These are phyloP conservation scores for Tapera naevia DNA, from an alignment of 2,797 vertebrate species.

Conservation along the genomic window DNA sequence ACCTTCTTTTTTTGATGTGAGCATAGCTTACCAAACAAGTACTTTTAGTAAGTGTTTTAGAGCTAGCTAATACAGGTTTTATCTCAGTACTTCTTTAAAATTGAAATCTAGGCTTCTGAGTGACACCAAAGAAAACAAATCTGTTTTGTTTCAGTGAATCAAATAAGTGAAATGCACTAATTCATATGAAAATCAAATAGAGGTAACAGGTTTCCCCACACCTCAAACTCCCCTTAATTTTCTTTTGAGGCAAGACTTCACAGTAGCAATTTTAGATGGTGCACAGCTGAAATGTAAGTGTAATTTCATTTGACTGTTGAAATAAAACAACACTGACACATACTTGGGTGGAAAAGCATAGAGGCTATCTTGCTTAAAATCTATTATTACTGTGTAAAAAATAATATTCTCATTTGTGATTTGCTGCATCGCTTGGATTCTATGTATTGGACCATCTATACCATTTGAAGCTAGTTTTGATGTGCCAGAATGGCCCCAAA, in stretches of 20 bases:
- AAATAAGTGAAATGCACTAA: conserved; percentile 47
- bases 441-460: not conserved
- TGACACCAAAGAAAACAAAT: conserved; percentile 39
- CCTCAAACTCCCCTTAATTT: conserved; percentile 8
- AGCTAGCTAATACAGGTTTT: conserved; percentile 59
- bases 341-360: not conserved
- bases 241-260: conserved; percentile 4
- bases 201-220: conserved; percentile 3
- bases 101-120: conserved; percentile 47
- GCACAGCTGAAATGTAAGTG: not conserved
- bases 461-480: not conserved
- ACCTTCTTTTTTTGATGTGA: conserved; percentile 68
- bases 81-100: conserved; percentile 63
- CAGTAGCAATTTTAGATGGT: conserved; percentile 18
- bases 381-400: not conserved
- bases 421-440: not conserved
- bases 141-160: conserved; percentile 32
- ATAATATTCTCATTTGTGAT: not conserved
- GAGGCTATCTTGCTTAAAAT: not conserved
- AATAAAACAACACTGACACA: conserved; percentile 12
- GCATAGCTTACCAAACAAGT: conserved; percentile 66
- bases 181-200: conserved; percentile 30
- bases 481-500: not conserved
- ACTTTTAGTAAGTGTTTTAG: conserved; percentile 73
- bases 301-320: conserved; percentile 39